Base-by-base conservation (phyloP, 2,888 invertebrate genomes). In the Palloptera scutellata region DNA sequence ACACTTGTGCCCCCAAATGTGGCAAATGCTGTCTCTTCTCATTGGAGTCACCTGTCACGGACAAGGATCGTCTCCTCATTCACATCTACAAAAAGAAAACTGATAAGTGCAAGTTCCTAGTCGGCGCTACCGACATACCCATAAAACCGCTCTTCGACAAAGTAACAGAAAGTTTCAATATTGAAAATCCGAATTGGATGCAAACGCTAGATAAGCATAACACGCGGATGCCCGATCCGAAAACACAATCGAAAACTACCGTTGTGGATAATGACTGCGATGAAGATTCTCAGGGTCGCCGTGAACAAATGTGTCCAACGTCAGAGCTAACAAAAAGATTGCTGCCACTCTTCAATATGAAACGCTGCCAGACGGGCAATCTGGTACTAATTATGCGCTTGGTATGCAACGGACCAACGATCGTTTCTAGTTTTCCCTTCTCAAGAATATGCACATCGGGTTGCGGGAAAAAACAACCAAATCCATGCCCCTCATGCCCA, bases 21-120 rank as follows among this genome's bases (percentile, higher is more conserved):
- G 83, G 84, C 19, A 84, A 84, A 70, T 82, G 81, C 43, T 81
- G 78, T 55, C 69, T 84, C 3, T 84, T 84, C 68, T 77, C 83
- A 0, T 64, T 85, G 63, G 83, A 83, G 12, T 73, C 78, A 0
- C 80, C 82, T 0, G 71, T 84, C 0, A 78, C 72, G 1, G 79
- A 82, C 52, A 75, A 78, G 65, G 85, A 84, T 73, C 76, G 78
- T 1, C 73, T 84, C 15, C 71, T 75, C 40, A 72, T 84, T 11
- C 81, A 81, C 45, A 77, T 84, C 1, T 83, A 78, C 61, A 85
- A 84, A 72, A 84, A 84, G 67, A 78, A 78, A 54, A 82, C 79
- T 3, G 79, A 79, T n/a, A 78, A 79, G 15, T 85, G 85, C 67
- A 84, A 85, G 71, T 84, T 85, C 67, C 62, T 85, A 0, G 72